Evolutionary conservation across 2,797 vertebrate species (phyloP).

Genomic region (Amblyopsis hoosieri): DNA sequence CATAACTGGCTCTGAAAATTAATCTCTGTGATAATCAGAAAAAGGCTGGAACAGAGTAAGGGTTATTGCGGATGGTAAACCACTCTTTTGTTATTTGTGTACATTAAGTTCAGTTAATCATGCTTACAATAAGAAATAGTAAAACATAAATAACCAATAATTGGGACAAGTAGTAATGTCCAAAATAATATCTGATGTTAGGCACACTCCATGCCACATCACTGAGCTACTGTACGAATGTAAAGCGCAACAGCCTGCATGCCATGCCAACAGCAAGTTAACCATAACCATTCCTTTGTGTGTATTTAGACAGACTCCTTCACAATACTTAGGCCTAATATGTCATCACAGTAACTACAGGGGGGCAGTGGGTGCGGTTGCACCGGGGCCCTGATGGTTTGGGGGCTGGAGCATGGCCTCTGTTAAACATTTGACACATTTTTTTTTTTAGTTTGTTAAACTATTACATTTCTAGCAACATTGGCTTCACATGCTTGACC

Average conservation of each 20-base stretch:
- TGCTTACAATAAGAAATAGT: background rate
- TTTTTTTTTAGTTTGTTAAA: too few relatives aligned
- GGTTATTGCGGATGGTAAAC: background rate
- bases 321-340: slow-evolving; percentile 3
- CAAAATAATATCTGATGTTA: too few relatives aligned
- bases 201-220: background rate
- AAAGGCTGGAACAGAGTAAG: slow-evolving; percentile 4
- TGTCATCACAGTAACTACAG: too few relatives aligned
- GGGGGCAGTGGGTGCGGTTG: too few relatives aligned
- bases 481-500: too few relatives aligned
- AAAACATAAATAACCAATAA: background rate
- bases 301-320: slow-evolving; percentile 1
- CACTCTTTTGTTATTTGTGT: background rate
- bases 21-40: slow-evolving; percentile 8
- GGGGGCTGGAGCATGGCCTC: too few relatives aligned
- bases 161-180: too few relatives aligned
- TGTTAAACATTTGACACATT: too few relatives aligned
- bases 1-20: slow-evolving; percentile 48
- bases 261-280: background rate
- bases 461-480: too few relatives aligned
- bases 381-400: too few relatives aligned
- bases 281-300: background rate
- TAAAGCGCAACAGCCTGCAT: background rate
- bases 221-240: background rate
- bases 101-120: too few relatives aligned